Evolutionary conservation across 2,888 invertebrate species (phyloP).

Genomic region (Tortrix viridana): DNA sequence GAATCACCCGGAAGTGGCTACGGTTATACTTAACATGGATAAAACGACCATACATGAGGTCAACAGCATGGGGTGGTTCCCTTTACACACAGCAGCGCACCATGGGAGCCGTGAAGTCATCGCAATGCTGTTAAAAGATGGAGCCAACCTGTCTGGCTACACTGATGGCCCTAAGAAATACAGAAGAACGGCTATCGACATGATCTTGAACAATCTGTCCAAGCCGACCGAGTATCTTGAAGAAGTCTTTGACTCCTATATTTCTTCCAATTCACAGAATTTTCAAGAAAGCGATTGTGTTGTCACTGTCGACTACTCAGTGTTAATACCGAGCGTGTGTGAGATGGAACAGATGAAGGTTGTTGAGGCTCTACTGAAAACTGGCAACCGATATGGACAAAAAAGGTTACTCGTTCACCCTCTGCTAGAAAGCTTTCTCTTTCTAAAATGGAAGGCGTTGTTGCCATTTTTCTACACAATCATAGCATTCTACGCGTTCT

Average conservation of each 20-base stretch:
- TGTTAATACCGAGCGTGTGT: constrained; percentile 72
- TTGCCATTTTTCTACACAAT: constrained; percentile 81
- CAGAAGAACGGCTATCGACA: constrained; percentile 77
- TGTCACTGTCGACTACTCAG: constrained; percentile 78
- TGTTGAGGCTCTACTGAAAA: constrained; percentile 80
- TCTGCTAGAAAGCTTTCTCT: constrained; percentile 82
- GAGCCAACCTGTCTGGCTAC: constrained; percentile 73
- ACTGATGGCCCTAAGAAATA: constrained; percentile 70
- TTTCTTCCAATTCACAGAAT: constrained; percentile 73
- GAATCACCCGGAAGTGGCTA: constrained; percentile 68
- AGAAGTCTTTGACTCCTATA: constrained; percentile 79
- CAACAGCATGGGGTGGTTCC: constrained; percentile 66
- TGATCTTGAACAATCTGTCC: constrained; percentile 79
- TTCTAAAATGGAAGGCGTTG: constrained; percentile 83
- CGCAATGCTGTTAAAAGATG: constrained; percentile 66
- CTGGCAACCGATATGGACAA: constrained; percentile 78
- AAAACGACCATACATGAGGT: constrained; percentile 73
- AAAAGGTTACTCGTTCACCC: constrained; percentile 81
- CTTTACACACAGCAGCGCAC: constrained; percentile 78
- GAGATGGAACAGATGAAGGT: constrained; percentile 83
- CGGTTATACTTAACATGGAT: constrained; percentile 66
- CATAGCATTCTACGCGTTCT: constrained; percentile 75
- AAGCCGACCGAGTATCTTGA: constrained; percentile 81
- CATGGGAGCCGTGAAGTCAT: constrained; percentile 85
- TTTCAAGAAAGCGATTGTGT: constrained; percentile 70